Evolutionary conservation across 2,113 vertebrate species (phyloP).

Genomic region (Myxocyprinus asiaticus): DNA sequence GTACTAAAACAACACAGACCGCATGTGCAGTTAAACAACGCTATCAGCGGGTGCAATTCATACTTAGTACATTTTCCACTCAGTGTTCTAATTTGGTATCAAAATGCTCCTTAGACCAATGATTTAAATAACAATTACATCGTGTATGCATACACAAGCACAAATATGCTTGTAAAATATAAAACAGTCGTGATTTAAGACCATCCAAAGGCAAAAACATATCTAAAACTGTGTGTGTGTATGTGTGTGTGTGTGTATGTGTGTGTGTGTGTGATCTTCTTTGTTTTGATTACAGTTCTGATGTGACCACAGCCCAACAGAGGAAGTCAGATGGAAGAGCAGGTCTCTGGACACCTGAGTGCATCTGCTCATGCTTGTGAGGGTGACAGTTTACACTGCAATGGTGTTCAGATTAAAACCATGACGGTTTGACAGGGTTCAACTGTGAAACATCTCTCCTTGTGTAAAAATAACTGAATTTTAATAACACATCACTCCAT

Average conservation of each 20-base stretch:
- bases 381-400: not conserved
- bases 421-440: not conserved
- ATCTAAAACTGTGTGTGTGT: too few relatives aligned
- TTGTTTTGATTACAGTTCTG: not conserved
- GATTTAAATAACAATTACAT: not conserved
- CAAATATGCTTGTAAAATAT: not conserved
- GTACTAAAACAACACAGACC: too few relatives aligned
- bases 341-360: not conserved
- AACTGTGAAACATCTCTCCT: not conserved
- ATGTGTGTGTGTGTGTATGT: too few relatives aligned
- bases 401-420: conserved; percentile 1
- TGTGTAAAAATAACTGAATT: not conserved
- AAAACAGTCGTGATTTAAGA: too few relatives aligned
- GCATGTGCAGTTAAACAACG: too few relatives aligned
- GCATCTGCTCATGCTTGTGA: not conserved
- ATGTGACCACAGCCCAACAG: too few relatives aligned
- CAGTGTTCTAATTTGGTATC: not conserved
- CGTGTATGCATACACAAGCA: not conserved
- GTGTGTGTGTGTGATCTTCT: too few relatives aligned
- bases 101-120: conserved; percentile 7
- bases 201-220: too few relatives aligned
- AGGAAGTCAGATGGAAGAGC: conserved; percentile 7
- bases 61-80: too few relatives aligned
- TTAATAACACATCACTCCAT: not conserved
- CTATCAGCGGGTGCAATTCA: too few relatives aligned